Conservation (phyloP, 2,888 invertebrate species). For the Magallana nippona region DNA sequence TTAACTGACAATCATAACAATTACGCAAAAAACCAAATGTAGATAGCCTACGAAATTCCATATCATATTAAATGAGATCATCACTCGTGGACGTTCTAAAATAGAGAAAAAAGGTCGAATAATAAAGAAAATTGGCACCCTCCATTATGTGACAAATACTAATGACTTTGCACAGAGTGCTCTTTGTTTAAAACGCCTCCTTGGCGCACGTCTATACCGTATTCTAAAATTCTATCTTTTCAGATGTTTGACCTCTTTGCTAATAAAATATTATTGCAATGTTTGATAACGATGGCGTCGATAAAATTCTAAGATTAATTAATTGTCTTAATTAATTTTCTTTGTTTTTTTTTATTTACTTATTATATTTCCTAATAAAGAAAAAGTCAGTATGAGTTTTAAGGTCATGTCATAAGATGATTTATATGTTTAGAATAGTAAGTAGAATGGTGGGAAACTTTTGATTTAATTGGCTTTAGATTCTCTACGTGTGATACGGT, state of each 20-base stretch:
- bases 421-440: too few species aligned
- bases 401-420: too few species aligned
- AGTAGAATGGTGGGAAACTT: too few species aligned
- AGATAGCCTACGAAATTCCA: not conserved
- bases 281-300: not conserved
- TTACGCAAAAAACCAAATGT: not conserved
- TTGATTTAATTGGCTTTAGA: too few species aligned
- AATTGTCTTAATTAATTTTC: not conserved
- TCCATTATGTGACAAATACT: slow-evolving; percentile 16
- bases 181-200: slow-evolving; percentile 28
- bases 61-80: not conserved
- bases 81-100: not conserved
- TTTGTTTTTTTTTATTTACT: not conserved
- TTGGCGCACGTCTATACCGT: not conserved
- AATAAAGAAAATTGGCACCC: not conserved
- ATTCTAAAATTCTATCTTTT: not conserved
- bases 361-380: not conserved
- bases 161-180: slow-evolving; percentile 27
- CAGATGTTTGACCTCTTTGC: not conserved
- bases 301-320: not conserved
- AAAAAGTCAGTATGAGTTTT: not conserved
- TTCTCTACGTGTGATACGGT: too few species aligned
- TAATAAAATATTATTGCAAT: not conserved
- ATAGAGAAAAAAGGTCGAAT: not conserved
- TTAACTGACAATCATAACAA: not conserved